phyloP scores from a whole-genome alignment of 2,113 vertebrate species.

The Dromaius novaehollandiae region DNA sequence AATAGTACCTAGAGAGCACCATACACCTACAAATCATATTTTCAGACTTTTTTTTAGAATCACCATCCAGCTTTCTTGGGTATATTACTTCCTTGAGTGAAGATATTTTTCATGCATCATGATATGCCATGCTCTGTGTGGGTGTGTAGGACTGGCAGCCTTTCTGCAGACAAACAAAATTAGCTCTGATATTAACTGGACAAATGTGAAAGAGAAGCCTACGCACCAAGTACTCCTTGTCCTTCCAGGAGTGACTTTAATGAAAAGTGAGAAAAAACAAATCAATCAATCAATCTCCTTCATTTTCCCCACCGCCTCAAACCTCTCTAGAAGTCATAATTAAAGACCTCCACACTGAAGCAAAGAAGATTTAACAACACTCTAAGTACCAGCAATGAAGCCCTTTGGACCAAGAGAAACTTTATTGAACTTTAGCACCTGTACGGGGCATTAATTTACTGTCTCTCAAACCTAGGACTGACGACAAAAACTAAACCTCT shows the following conservation, averaged over 20 bases:
- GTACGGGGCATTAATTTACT: background rate
- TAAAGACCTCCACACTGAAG: background rate
- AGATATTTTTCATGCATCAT: background rate
- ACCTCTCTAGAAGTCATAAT: background rate
- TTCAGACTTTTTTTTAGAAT: background rate
- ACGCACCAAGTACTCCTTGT: background rate
- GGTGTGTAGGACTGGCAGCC: background rate
- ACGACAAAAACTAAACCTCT: background rate
- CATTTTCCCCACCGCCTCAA: background rate
- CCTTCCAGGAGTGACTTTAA: background rate
- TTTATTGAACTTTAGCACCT: background rate
- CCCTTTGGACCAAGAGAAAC: background rate
- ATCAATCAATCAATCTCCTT: background rate
- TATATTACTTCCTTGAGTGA: background rate
- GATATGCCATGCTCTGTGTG: background rate
- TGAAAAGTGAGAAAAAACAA: background rate
- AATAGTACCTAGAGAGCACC: background rate
- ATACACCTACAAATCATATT: background rate
- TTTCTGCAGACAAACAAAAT: background rate
- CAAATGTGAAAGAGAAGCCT: background rate
- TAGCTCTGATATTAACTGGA: background rate
- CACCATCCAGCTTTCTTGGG: background rate
- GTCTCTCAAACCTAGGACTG: background rate
- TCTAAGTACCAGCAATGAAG: background rate
- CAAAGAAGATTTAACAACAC: background rate